Percentiles rank a stretch among this genome's conserved stretches.
Conservation (phyloP, 2,888 invertebrate species). For the Cremastobaeus sp. region DNA sequence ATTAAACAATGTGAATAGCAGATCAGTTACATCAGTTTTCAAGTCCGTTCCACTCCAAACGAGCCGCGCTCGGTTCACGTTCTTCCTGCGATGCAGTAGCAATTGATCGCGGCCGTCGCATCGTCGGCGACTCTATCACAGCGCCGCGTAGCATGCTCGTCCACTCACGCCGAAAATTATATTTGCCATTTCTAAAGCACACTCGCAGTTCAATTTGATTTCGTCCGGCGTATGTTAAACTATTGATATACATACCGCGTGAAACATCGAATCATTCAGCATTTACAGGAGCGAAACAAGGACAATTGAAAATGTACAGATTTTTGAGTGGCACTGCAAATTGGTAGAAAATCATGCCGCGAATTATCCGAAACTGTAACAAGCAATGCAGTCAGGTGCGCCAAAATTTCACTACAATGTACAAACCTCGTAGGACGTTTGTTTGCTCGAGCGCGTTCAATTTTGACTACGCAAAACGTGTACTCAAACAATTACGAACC, state of each 20-base stretch:
- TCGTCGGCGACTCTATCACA: slow-evolving; percentile 49
- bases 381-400: no score
- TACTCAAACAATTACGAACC: no score
- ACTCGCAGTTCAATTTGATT: slow-evolving; percentile 34
- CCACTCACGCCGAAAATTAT: slow-evolving; percentile 43
- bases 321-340: no score
- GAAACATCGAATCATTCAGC: background rate
- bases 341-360: no score
- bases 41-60: slow-evolving; percentile 7
- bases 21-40: slow-evolving; percentile 13
- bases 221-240: slow-evolving; percentile 23
- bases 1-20: no score
- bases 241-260: slow-evolving; percentile 50
- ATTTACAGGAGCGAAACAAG: no score
- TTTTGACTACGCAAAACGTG: no score
- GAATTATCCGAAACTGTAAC: no score
- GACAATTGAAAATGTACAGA: no score
- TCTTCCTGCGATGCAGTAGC: slow-evolving; percentile 46
- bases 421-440: no score
- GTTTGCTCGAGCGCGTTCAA: no score
- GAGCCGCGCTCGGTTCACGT: slow-evolving; percentile 25
- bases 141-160: slow-evolving; percentile 32
- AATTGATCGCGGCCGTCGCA: slow-evolving; percentile 38
- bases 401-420: no score
- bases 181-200: slow-evolving; percentile 44